phyloP scores from a whole-genome alignment of 2,113 vertebrate species.

The Tympanuchus pallidicinctus region DNA sequence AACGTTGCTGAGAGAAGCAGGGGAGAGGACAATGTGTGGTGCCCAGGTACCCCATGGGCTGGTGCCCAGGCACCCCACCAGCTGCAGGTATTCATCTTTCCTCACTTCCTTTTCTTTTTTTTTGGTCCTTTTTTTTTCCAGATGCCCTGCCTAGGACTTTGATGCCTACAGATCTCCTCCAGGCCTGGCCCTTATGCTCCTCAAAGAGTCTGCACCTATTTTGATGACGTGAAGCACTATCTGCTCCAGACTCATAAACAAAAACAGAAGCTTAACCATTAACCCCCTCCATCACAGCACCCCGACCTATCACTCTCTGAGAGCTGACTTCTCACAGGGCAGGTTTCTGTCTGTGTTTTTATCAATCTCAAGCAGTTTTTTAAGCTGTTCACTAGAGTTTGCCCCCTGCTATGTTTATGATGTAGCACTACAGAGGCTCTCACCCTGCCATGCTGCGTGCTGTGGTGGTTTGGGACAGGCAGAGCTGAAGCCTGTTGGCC shows the following conservation, averaged over 20 bases:
- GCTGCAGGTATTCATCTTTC: neutral
- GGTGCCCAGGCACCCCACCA: neutral
- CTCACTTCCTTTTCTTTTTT: fast-evolving
- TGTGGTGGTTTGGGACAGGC: constrained; percentile 9
- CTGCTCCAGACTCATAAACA: neutral
- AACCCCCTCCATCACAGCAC: neutral
- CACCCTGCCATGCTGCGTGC: neutral
- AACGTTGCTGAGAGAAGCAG: neutral
- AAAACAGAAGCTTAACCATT: constrained; percentile 37
- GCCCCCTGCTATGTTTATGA: neutral
- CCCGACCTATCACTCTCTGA: neutral
- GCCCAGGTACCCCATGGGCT: neutral
- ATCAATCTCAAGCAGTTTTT: neutral
- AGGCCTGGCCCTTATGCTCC: neutral
- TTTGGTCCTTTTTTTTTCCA: neutral
- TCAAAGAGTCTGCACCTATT: neutral
- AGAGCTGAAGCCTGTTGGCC: neutral
- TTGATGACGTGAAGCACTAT: neutral
- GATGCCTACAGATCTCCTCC: neutral
- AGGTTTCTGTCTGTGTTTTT: neutral
- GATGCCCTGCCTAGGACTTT: neutral
- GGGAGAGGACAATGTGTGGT: neutral
- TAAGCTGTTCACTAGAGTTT: neutral
- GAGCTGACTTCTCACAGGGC: neutral
- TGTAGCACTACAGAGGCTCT: neutral